phyloP scores from a whole-genome alignment of 2,113 vertebrate species.

The Cyanocitta stelleri region DNA sequence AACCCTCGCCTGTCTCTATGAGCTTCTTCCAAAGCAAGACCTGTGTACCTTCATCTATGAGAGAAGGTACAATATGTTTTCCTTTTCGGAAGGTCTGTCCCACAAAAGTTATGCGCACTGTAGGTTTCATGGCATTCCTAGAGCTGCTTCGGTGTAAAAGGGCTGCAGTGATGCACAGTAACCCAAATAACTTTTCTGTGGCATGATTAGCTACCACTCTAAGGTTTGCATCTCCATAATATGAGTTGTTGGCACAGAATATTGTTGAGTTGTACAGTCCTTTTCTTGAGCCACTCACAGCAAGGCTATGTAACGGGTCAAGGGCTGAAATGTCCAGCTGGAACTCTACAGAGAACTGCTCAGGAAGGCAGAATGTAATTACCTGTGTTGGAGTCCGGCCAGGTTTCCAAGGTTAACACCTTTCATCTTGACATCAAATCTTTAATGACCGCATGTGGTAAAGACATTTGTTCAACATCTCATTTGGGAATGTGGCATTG shows the following conservation, averaged over 20 bases:
- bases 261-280: neutral
- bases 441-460: conserved; percentile 34
- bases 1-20: neutral
- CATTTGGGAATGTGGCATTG: neutral
- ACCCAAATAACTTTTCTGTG: neutral
- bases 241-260: neutral
- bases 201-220: neutral
- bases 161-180: neutral
- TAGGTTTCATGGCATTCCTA: neutral
- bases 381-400: neutral
- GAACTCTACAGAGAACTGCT: neutral
- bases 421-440: conserved; percentile 32
- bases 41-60: neutral
- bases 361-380: conserved; percentile 33
- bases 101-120: neutral
- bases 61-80: neutral
- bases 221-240: neutral
- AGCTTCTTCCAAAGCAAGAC: neutral
- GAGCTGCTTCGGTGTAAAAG: neutral
- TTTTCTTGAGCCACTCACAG: neutral
- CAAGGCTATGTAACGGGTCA: neutral
- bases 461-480: conserved; percentile 15
- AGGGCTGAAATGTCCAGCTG: conserved; percentile 29
- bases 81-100: neutral
- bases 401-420: conserved; percentile 28